phyloP scores from a whole-genome alignment of 1,140 invertebrate species.

The Nephila pilipes region DNA sequence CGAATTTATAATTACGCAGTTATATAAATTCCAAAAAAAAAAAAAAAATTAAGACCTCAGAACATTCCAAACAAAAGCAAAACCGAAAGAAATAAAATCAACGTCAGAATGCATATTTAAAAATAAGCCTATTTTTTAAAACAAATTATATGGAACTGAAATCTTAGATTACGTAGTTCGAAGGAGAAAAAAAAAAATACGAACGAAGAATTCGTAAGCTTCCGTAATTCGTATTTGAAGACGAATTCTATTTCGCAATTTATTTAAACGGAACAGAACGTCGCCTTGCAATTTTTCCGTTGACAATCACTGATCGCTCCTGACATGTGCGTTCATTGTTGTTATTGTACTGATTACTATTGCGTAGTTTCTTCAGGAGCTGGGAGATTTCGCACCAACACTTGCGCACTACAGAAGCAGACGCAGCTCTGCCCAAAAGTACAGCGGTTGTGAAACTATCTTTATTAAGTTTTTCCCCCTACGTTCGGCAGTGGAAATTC shows the following conservation, averaged over 20 bases:
- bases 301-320: not conserved
- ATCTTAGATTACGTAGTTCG: not conserved
- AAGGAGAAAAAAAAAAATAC: not conserved
- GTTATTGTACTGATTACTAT: slow-evolving; percentile 34
- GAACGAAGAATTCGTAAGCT: not conserved
- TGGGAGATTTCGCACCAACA: not conserved
- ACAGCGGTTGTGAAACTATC: slow-evolving; percentile 37
- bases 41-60: not conserved
- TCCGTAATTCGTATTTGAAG: not conserved
- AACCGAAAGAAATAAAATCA: not conserved
- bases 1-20: not conserved
- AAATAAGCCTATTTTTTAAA: not conserved
- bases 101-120: not conserved
- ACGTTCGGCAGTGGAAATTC: slow-evolving; percentile 42
- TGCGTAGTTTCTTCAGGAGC: slow-evolving; percentile 29
- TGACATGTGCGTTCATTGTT: slow-evolving; percentile 33
- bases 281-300: not conserved
- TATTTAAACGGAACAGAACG: not conserved
- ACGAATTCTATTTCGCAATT: slow-evolving; percentile 7
- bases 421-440: slow-evolving; percentile 19
- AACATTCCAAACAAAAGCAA: not conserved
- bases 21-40: not conserved
- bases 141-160: not conserved
- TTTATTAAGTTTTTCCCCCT: slow-evolving; percentile 42
- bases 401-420: slow-evolving; percentile 13